Conservation (phyloP, 1,140 invertebrate genomes). For the Lerema accius region DNA sequence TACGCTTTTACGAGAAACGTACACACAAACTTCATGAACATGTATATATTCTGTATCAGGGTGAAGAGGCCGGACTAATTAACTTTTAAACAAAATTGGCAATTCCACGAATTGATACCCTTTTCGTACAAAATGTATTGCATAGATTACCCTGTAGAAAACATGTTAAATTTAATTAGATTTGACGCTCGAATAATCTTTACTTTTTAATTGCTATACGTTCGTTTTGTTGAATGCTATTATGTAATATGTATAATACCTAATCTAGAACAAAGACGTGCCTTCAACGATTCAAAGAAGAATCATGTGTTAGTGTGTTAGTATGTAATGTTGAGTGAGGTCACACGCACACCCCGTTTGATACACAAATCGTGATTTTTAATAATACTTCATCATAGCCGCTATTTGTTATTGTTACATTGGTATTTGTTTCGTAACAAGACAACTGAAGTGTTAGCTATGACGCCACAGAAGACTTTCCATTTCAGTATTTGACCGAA, state of each 20-base stretch:
- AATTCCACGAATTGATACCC: neutral
- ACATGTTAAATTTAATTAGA: no score
- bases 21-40: conserved; percentile 28
- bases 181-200: no score
- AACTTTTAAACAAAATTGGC: conserved; percentile 29
- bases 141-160: no score
- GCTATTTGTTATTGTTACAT: conserved; percentile 35
- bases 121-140: conserved; percentile 13
- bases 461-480: conserved; percentile 51
- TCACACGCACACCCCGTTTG: conserved; percentile 13
- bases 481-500: conserved; percentile 56
- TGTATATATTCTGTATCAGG: conserved; percentile 26
- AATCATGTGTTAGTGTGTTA: conserved; percentile 12
- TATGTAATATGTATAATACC: no score
- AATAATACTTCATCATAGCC: conserved; percentile 43
- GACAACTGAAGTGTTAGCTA: conserved; percentile 22
- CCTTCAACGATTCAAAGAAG: no score
- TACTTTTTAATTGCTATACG: no score
- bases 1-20: conserved; percentile 27
- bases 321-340: conserved; percentile 15
- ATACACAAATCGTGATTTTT: conserved; percentile 38
- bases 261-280: no score
- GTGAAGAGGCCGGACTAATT: conserved; percentile 22
- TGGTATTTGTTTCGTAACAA: conserved; percentile 32
- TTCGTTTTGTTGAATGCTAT: no score